Evolutionary conservation across 1,140 invertebrate species (phyloP), one percentile per base, ranked within the genome.

Genomic region (Drosophila lacertosa): DNA sequence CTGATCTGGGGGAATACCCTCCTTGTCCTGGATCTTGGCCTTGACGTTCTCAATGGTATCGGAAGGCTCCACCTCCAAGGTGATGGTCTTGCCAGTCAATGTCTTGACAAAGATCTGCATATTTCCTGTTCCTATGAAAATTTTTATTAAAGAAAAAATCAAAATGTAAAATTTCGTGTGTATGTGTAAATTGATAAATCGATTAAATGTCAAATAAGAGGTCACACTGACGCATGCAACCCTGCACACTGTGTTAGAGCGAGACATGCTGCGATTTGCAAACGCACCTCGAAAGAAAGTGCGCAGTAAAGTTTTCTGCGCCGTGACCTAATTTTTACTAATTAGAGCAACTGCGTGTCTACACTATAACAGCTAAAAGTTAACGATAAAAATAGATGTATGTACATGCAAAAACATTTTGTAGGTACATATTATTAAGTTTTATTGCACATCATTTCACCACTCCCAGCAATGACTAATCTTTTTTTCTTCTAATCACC

Each of bases 1-100:
- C 82, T 95, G 94, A 91, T 95, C 95, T 68, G 94, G 94, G 13
- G 95, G 95, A 75, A 94, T 95, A 71, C n/a, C n/a, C n/a, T n/a
- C n/a, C n/a, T n/a, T n/a, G n/a, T 67, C 32, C 63, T 44, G n/a
- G n/a, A n/a, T n/a, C n/a, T n/a, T n/a, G n/a, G n/a, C n/a, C n/a
- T n/a, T n/a, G n/a, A n/a, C n/a, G n/a, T n/a, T n/a, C n/a, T n/a
- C n/a, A n/a, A n/a, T n/a, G n/a, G n/a, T n/a, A n/a, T n/a, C n/a
- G n/a, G n/a, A n/a, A n/a, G n/a, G n/a, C n/a, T n/a, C n/a, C n/a
- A n/a, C n/a, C n/a, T n/a, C n/a, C n/a, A n/a, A 57, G 59, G 95
- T 96, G 89, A 96, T 97, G 70, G 96, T 97, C 91, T 97, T 97
- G 59, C 96, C 96, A 81, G 95, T 96, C 3, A 96, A 92, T 72